Conservation (phyloP, 2,113 vertebrate genomes). For the Etheostoma spectabile region DNA sequence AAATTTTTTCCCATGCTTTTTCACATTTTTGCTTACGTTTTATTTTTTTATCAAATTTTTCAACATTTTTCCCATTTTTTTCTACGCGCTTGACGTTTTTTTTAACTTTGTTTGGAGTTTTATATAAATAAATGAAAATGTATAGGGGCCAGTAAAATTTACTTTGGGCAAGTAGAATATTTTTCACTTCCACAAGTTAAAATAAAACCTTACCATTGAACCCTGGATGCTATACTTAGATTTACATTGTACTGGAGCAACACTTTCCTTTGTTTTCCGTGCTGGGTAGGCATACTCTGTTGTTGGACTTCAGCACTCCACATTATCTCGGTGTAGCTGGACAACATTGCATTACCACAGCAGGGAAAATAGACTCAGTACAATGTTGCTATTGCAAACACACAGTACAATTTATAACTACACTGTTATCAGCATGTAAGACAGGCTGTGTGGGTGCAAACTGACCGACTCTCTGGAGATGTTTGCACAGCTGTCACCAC, state of each 20-base stretch:
- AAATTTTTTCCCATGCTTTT: too few species aligned
- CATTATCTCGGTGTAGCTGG: conserved; percentile 34
- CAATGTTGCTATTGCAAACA: conserved; percentile 31
- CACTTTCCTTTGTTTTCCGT: conserved; percentile 40
- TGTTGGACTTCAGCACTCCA: conserved; percentile 38
- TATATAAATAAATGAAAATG: too few species aligned
- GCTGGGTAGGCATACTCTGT: conserved; percentile 5
- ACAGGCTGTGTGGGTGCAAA: conserved; percentile 1
- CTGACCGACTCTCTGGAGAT: neutral
- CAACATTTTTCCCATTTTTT: too few species aligned
- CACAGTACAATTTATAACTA: neutral
- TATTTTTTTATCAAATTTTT: too few species aligned
- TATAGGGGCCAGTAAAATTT: too few species aligned
- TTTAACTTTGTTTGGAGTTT: too few species aligned
- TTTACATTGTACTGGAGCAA: conserved; percentile 43
- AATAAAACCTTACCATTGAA: too few species aligned
- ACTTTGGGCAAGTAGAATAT: too few species aligned
- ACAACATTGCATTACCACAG: conserved; percentile 45
- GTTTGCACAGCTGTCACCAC: conserved; percentile 47
- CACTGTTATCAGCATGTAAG: conserved; percentile 4
- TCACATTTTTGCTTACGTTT: too few species aligned
- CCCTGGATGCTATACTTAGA: conserved; percentile 39
- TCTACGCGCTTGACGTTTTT: too few species aligned
- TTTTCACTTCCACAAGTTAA: too few species aligned
- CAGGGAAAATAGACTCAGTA: conserved; percentile 45